These are phyloP conservation scores for Hoplodrina ambigua DNA, from an alignment of 2,888 invertebrate genomes.

Conservation along the genomic window DNA sequence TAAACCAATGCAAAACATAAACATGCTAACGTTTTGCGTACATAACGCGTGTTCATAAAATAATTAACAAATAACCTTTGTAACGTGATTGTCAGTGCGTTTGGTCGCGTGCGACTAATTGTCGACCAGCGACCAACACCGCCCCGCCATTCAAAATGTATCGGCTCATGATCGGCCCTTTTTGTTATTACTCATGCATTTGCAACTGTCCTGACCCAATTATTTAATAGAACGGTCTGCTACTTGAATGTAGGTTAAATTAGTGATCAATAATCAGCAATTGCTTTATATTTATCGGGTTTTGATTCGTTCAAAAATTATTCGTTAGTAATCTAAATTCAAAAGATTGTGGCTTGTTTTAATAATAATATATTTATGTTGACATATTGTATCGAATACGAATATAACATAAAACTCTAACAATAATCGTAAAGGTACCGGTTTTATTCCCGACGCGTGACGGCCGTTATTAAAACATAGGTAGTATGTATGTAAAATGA, in stretches of 20 bases:
- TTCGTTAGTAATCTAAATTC: neutral
- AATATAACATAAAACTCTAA: neutral
- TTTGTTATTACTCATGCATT: conserved; percentile 37
- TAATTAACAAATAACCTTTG: conserved; percentile 60
- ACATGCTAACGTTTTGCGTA: conserved; percentile 6
- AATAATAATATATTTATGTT: neutral
- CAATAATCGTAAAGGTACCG: neutral
- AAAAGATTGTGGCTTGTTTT: neutral
- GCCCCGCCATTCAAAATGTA: conserved; percentile 67
- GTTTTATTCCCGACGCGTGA: neutral
- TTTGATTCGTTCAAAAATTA: neutral
- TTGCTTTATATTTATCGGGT: neutral
- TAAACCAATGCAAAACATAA: conserved; percentile 17
- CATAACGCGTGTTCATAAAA: conserved; percentile 38
- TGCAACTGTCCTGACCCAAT: conserved; percentile 44
- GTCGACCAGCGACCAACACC: conserved; percentile 51
- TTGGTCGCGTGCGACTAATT: conserved; percentile 73
- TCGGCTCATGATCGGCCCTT: conserved; percentile 67
- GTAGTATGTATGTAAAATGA: conserved; percentile 28
- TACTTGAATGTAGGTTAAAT: conserved; percentile 11
- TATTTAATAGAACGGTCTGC: conserved; percentile 19
- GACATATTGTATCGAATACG: no score
- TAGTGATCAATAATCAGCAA: neutral
- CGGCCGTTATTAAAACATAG: conserved; percentile 7
- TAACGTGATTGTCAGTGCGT: conserved; percentile 59